Conservation (phyloP, 1,140 invertebrate genomes). For the Lepidurus arcticus region DNA sequence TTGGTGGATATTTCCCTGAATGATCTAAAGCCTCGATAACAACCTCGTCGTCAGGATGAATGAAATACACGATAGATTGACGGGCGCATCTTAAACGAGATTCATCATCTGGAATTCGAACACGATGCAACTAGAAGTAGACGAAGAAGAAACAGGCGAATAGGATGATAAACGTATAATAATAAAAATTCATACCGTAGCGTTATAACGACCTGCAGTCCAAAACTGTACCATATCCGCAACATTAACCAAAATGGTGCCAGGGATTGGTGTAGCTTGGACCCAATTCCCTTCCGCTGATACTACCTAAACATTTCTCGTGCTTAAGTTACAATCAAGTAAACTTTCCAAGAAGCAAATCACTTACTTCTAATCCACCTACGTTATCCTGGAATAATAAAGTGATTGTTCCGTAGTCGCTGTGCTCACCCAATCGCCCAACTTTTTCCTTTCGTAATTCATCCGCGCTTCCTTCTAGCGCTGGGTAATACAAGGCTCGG, state of each 20-base stretch:
- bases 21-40: constrained; percentile 51
- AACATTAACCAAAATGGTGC: constrained; percentile 68
- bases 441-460: constrained; percentile 44
- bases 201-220: constrained; percentile 63
- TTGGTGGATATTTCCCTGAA: constrained; percentile 25
- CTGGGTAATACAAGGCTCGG: constrained; percentile 63
- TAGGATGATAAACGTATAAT: not conserved
- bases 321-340: not conserved
- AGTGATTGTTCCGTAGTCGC: constrained; percentile 46
- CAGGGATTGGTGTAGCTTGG: constrained; percentile 66
- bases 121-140: constrained; percentile 57
- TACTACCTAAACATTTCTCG: not conserved
- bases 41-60: constrained; percentile 61
- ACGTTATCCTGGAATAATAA: constrained; percentile 47
- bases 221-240: constrained; percentile 69
- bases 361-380: constrained; percentile 45
- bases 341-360: constrained; percentile 25
- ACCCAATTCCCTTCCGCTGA: constrained; percentile 60
- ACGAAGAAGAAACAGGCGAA: not conserved
- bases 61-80: constrained; percentile 69
- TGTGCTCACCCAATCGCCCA: constrained; percentile 56
- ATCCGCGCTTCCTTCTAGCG: constrained; percentile 42
- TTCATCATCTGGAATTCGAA: constrained; percentile 60
- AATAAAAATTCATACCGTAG: constrained; percentile 53
- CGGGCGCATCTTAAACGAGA: constrained; percentile 54